Percentiles rank a stretch among this genome's conserved stretches.
phyloP scores from a whole-genome alignment of 2,888 invertebrate genomes.

The Rhagonycha fulva region DNA sequence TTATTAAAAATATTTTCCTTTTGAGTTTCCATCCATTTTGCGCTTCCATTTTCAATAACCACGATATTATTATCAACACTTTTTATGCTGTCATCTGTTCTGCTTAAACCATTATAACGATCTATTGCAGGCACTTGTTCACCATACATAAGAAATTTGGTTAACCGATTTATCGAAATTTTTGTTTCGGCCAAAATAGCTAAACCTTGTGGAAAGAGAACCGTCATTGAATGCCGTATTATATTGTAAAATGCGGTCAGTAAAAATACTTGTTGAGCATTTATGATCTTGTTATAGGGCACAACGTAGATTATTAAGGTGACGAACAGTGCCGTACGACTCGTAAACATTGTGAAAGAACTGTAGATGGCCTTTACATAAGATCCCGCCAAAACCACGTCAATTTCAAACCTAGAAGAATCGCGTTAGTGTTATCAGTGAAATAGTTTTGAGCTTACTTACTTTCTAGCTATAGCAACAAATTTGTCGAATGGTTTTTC shows the following conservation, averaged over 20 bases:
- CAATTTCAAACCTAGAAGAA: conserved; percentile 54
- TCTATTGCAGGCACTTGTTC: conserved; percentile 60
- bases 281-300: conserved; percentile 61
- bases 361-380: conserved; percentile 70
- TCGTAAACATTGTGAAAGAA: conserved; percentile 78
- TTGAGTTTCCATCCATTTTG: conserved; percentile 56
- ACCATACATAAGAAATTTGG: conserved; percentile 58
- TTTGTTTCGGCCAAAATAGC: conserved; percentile 63
- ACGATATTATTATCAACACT: conserved; percentile 20
- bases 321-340: conserved; percentile 77
- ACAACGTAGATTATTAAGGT: conserved; percentile 76
- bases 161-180: conserved; percentile 60
- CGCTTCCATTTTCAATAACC: conserved; percentile 38
- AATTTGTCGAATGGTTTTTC: conserved; percentile 60
- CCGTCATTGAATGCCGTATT: conserved; percentile 60
- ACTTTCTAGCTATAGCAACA: conserved; percentile 20
- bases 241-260: conserved; percentile 58
- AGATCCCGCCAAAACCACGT: conserved; percentile 48
- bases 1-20: conserved; percentile 40
- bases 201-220: conserved; percentile 63
- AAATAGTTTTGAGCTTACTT: neutral
- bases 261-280: conserved; percentile 52
- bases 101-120: conserved; percentile 58
- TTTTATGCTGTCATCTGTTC: conserved; percentile 8
- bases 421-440: neutral